phyloP scores from a whole-genome alignment of 2,797 vertebrate species.

The Alca torda region DNA sequence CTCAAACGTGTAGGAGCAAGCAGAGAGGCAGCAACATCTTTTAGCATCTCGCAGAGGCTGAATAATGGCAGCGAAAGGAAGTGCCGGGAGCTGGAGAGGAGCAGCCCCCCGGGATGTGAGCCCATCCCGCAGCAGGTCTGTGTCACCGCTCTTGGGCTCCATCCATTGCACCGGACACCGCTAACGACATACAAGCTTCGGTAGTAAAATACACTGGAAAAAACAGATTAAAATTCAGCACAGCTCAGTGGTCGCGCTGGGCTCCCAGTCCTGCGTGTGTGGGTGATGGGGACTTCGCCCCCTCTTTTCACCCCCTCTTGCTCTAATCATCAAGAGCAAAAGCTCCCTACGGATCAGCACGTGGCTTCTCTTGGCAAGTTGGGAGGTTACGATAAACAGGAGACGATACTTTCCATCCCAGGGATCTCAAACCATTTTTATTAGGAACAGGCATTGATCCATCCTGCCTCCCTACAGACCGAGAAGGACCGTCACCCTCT shows the following conservation, averaged over 20 bases:
- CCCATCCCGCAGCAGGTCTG: fast-evolving
- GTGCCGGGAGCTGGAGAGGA: fast-evolving
- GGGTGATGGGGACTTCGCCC: background rate
- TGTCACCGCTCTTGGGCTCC: background rate
- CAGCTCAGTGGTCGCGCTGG: background rate
- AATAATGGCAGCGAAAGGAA: fast-evolving
- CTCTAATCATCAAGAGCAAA: too few relatives aligned
- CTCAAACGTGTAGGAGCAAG: fast-evolving
- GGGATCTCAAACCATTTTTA: background rate
- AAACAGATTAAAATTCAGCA: fast-evolving
- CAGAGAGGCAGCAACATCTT: background rate
- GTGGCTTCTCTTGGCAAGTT: background rate
- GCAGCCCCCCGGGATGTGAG: fast-evolving
- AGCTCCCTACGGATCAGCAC: background rate
- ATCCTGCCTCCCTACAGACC: fast-evolving
- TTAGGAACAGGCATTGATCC: background rate
- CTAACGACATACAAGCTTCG: fast-evolving
- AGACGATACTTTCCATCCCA: fast-evolving
- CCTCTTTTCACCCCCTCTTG: background rate
- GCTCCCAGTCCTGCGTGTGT: background rate
- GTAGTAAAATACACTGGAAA: fast-evolving
- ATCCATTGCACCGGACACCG: fast-evolving
- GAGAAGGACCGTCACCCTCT: fast-evolving
- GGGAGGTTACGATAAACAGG: background rate
- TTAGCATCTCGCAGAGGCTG: background rate